These are phyloP conservation scores for Nasonia longicornis DNA, from an alignment of 1,140 invertebrate species.

Conservation along the genomic window DNA sequence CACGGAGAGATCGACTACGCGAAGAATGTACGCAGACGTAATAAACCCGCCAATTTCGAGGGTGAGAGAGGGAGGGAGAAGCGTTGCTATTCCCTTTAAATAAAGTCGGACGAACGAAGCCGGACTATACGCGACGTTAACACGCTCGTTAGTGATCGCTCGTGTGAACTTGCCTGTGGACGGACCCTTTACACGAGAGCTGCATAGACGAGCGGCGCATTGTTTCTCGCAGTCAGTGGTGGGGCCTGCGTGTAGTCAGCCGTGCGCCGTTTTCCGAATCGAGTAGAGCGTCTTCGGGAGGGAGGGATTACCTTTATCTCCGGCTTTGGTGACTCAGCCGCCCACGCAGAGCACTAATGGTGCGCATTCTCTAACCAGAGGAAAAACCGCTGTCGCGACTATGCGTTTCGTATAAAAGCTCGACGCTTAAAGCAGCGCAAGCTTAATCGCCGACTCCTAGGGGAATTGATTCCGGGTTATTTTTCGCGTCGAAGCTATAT, in stretches of 20 bases:
- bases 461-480: background rate
- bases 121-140: background rate
- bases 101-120: slow-evolving; percentile 1
- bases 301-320: background rate
- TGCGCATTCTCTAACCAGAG: background rate
- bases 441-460: background rate
- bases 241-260: background rate
- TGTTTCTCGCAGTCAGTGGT: background rate
- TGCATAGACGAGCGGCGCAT: background rate
- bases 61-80: background rate
- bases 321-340: slow-evolving; percentile 11
- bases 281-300: background rate
- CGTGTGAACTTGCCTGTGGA: background rate
- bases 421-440: background rate
- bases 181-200: background rate
- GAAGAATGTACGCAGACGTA: slow-evolving; percentile 33
- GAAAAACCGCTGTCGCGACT: background rate
- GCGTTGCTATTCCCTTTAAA: slow-evolving; percentile 24
- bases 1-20: background rate
- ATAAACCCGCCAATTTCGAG: slow-evolving; percentile 37
- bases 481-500: background rate
- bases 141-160: slow-evolving; percentile 23
- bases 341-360: background rate
- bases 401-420: too few species aligned
- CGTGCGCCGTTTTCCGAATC: background rate